Percentiles rank a stretch among this genome's conserved stretches.
Evolutionary conservation across 2,888 invertebrate species (phyloP).

Genomic region (Archips xylosteana): DNA sequence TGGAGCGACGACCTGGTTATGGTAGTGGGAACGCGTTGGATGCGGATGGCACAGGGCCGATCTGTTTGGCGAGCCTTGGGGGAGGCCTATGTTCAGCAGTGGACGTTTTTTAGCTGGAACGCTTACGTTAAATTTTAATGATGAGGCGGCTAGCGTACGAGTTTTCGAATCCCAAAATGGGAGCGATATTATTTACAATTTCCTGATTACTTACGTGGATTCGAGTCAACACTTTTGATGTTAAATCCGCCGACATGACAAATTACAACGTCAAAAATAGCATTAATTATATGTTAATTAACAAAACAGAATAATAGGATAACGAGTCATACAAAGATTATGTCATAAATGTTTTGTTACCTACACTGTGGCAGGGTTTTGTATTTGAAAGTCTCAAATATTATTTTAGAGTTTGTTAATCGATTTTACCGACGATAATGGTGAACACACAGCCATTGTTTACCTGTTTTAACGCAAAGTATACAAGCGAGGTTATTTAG

Average conservation of each 20-base stretch:
- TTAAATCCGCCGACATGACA: conserved; percentile 21
- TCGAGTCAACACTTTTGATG: conserved; percentile 25
- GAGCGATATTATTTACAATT: conserved; percentile 30
- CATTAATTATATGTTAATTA: conserved; percentile 29
- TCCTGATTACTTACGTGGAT: conserved; percentile 9
- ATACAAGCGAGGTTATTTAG: conserved; percentile 1
- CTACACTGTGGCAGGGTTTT: no score
- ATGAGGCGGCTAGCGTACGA: not conserved
- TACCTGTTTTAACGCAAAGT: conserved; percentile 22
- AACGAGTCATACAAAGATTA: conserved; percentile 6
- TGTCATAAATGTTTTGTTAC: not conserved
- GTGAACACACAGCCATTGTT: conserved; percentile 18
- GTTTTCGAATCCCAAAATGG: not conserved
- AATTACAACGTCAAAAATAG: conserved; percentile 22
- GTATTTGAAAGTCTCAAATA: conserved; percentile 5
- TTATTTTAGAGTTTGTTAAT: conserved; percentile 21
- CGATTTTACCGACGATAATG: conserved; percentile 17
- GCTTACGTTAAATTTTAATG: no score
- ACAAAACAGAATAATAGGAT: conserved; percentile 11
- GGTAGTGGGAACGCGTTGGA: no score
- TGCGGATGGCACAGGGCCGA: no score
- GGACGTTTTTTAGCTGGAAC: no score
- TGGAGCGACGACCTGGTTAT: no score
- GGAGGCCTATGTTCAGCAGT: no score
- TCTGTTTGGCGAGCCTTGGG: no score